Evolutionary conservation across 2,888 invertebrate genomes (phyloP), one percentile per base, ranked within the genome.

Genomic region (Stenodera caucasica): DNA sequence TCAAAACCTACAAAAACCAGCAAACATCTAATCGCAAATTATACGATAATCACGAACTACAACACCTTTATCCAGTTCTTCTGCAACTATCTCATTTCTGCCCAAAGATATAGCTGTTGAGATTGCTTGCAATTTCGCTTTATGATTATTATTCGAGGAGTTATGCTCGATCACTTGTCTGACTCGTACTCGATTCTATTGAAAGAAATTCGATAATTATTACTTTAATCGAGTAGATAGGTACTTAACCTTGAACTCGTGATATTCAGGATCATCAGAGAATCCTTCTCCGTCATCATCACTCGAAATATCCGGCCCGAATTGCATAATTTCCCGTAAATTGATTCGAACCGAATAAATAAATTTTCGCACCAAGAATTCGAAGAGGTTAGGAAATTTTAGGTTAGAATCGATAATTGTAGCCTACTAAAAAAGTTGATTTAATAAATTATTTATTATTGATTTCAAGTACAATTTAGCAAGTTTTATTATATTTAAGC

Each of bases 51-150:
- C n/a, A 40, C n/a, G 40, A 7, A n/a, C n/a, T n/a, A n/a, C 40
- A 33, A 45, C 29, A 50, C 75, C 65, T 70, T 82, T 81, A 0
- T 81, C 77, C 51, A 75, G 49, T 33, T 66, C 56, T 49, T 69
- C 63, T 14, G 51, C 35, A 9, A 74, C 65, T 11, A 30, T 55
- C n/a, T 63, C 55, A 4, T 65, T 32, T 40, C 67, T 64, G 32
- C 67, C 69, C 40, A 45, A 61, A 26, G 67, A 66, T 52, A 75
- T 66, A 7, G 69, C 67, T 23, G 55, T 61, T 50, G 68, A 73
- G 35, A 72, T 59, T 1, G 54, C 18, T 60, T 66, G 56, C 37
- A 68, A 45, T 33, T 40, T 40, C 8, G 37, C 37, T 40, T 40
- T 15, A 18, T 40, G 37, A 9, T 40, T 40, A 18, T 40, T 40